Percentiles rank a stretch among this genome's conserved stretches.
These are phyloP conservation scores for Dione juno DNA, from an alignment of 2,888 invertebrate species.

Conservation along the genomic window DNA sequence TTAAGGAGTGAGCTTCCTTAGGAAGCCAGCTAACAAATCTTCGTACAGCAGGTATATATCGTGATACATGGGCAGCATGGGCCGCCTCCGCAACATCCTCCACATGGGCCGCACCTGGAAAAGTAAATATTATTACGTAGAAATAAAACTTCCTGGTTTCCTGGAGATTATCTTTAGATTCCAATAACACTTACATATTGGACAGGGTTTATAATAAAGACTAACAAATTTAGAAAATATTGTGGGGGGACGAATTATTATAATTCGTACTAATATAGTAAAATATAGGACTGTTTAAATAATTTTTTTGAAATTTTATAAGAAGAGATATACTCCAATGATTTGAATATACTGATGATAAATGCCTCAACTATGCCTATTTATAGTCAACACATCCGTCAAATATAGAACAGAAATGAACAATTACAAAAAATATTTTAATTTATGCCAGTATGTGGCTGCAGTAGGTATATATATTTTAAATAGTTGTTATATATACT, in stretches of 20 bases:
- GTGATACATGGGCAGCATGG: constrained; percentile 70
- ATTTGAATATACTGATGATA: constrained; percentile 64
- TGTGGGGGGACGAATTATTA: background rate
- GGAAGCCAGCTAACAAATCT: constrained; percentile 63
- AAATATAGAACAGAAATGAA: constrained; percentile 50
- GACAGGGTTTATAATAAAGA: background rate
- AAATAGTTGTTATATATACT: too few relatives aligned
- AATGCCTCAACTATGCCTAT: constrained; percentile 46
- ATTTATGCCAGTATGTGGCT: constrained; percentile 22
- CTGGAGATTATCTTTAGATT: too few relatives aligned
- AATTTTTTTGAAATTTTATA: constrained; percentile 51
- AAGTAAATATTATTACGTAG: constrained; percentile 8
- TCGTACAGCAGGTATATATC: constrained; percentile 76
- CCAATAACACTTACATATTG: constrained; percentile 37
- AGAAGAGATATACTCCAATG: constrained; percentile 53
- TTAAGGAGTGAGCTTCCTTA: background rate
- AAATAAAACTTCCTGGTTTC: background rate
- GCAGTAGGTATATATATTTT: too few relatives aligned
- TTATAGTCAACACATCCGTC: constrained; percentile 55
- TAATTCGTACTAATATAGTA: background rate
- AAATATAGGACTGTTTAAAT: background rate
- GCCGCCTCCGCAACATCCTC: constrained; percentile 54
- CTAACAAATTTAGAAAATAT: background rate
- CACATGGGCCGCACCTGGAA: constrained; percentile 63
- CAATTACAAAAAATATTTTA: constrained; percentile 16